Evolutionary conservation across 2,888 invertebrate species (phyloP).

Genomic region (Drosophila longiperda): DNA sequence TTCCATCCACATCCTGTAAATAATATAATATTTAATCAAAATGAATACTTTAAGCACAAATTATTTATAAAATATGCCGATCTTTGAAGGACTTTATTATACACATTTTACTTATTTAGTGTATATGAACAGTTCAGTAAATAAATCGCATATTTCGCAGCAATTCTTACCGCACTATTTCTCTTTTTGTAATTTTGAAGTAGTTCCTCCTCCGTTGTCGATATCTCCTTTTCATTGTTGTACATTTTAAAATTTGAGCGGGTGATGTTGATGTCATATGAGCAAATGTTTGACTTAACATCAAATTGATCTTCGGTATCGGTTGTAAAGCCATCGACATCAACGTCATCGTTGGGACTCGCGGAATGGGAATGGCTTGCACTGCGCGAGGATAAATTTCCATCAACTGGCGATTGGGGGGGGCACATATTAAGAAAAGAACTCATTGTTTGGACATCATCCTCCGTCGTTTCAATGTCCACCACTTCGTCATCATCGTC

Average conservation of each 20-base stretch:
- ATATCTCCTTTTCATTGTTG: slow-evolving; percentile 24
- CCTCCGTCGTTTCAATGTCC: slow-evolving; percentile 94
- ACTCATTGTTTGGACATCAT: slow-evolving; percentile 85
- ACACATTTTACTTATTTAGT: background rate
- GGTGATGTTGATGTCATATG: slow-evolving; percentile 40
- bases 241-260: slow-evolving; percentile 31
- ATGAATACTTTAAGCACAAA: background rate
- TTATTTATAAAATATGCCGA: background rate
- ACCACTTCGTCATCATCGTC: slow-evolving; percentile 88
- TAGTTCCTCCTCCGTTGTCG: slow-evolving; percentile 17
- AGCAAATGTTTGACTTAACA: slow-evolving; percentile 42
- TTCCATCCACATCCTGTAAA: slow-evolving; percentile 40
- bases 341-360: slow-evolving; percentile 59
- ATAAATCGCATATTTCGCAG: background rate
- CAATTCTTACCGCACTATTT: slow-evolving; percentile 44
- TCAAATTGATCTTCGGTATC: slow-evolving; percentile 61
- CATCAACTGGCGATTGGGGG: slow-evolving; percentile 11
- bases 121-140: background rate
- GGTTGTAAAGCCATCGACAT: slow-evolving; percentile 67
- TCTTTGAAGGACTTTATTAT: background rate
- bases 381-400: slow-evolving; percentile 25
- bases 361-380: slow-evolving; percentile 40
- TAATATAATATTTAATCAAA: background rate
- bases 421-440: slow-evolving; percentile 21
- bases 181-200: slow-evolving; percentile 24